Evolutionary conservation across 1,140 invertebrate species (phyloP), one percentile per base, ranked within the genome.

Genomic region (Drosophila oshimai): DNA sequence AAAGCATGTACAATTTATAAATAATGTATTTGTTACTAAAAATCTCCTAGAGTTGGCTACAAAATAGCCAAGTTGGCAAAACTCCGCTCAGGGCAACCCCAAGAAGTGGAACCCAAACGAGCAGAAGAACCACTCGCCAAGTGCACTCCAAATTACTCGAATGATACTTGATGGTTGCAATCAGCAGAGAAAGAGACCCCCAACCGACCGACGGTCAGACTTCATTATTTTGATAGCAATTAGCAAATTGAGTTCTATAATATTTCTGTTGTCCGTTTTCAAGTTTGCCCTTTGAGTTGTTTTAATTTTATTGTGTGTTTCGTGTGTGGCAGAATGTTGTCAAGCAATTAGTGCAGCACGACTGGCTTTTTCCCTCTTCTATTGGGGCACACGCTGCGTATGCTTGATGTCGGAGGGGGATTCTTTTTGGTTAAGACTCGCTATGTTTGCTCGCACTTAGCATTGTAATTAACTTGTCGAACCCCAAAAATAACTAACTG

Each of bases 171-270:
- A 86, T 87, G 81, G 76, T 76, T 81, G 76, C 81, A 86, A 86
- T 87, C 81, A 87, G 54, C 22, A 36, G 26, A 37, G 55, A 33
- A 17, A 36, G 26, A 37, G 55, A 33, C 39, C 49, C 10, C 17
- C 13, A n/a, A 47, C 36, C 22, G 22, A 9, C 26, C 41, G n/a
- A 51, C 12, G n/a, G 33, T 41, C 47, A 57, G 73, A 87, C 81
- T 87, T 87, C 81, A 87, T 87, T 87, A 87, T 87, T 87, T 87
- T 87, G 81, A 87, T 87, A 69, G 81, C 81, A 87, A 87, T 87
- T 87, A 87, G 81, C 74, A 87, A 87, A 87, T 87, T 87, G 73
- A 87, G 81, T 87, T 81, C 70, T 77, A 70, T 77, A 81, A 87
- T 81, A 81, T 80, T 65, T 61, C 60, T 62, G 70, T 86, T 86